Evolutionary conservation across 2,888 invertebrate species (phyloP), one percentile per base, ranked within the genome.

Genomic region (Pemphredon lugubris): DNA sequence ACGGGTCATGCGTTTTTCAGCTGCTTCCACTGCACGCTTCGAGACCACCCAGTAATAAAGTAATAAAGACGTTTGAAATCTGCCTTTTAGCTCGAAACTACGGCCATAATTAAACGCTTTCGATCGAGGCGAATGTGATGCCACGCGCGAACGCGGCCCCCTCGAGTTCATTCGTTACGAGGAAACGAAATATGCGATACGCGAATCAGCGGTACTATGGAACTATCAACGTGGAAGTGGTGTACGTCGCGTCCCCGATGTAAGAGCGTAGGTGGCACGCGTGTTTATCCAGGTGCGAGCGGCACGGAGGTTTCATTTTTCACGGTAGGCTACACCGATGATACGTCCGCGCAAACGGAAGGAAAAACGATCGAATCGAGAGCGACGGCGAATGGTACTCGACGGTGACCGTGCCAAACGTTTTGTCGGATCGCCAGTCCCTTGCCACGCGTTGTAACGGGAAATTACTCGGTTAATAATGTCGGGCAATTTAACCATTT

Each of bases 401-500:
- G 40, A 6, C 16, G 13, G 14, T 37, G 30, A 9, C 26, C 48
- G 16, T 11, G 45, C n/a, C 55, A 30, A 53, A 18, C 32, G 51
- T 66, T 61, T 47, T 42, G 48, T 61, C 40, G 13, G 40, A 30
- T 23, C 40, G 42, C 59, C 39, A 3, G 7, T n/a, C 55, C n/a
- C n/a, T 40, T 47, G 57, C 61, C 60, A 51, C 54, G 59, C 57
- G 64, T 72, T 20, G 23, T 81, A 82, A 83, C 80, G 78, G 82
- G 79, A 71, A 65, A 73, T 59, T 54, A 50, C 61, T 73, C 40
- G 70, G 73, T 79, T 83, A 83, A 83, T 83, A 81, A 83, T 75
- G 60, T 63, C 63, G 76, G 66, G 81, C 75, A 81, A 83, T 85
- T 84, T 81, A 75, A 76, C 59, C 77, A 77, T 75, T 79, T 73